Evolutionary conservation across 1,140 invertebrate genomes (phyloP), one percentile per base, ranked within the genome.

Genomic region (Zaprionus africanus): DNA sequence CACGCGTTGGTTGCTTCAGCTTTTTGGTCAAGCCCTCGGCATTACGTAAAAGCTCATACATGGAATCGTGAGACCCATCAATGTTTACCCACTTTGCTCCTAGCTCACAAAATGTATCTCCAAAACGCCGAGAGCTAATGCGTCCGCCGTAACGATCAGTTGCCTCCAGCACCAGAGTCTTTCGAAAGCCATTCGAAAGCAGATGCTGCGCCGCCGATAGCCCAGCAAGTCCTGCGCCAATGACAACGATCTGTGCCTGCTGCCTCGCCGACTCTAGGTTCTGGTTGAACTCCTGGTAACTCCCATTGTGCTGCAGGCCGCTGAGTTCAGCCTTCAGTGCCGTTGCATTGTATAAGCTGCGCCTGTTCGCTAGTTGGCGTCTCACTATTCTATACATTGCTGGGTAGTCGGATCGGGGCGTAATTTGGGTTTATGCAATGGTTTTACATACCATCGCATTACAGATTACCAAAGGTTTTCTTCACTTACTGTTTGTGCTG

Each of bases 191-290:
- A 87, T 96, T 95, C 77, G 96, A 94, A 1, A 94, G 92, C 11
- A 97, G 93, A 63, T 96, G 93, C 82, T 96, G 94, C 2, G 96
- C 96, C 1, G 96, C 96, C 0, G 96, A 96, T 2, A 97, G 92
- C 2, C 96, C 96, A 0, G 96, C 95, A 78, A 97, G 95, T n/a
- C 96, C 96, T 6, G 95, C 96, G 0, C 96, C 96, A 17, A 97
- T 93, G 15, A 97, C 96, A 1, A 97, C 94, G 1, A 96, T 94
- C 1, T 93, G 94, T n/a, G 96, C 95, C 76, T 82, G 82, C 22
- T 71, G 60, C 51, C 74, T 82, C 1, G 81, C 78, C 13, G 78
- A 17, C n/a, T 90, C 78, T 26, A 87, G 19, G 31, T 88, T 67
- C n/a, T 67, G 60, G 31, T 57, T 77, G 34, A 43, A 72, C 9